phyloP scores from a whole-genome alignment of 2,113 vertebrate species.

The Gobio gobio region DNA sequence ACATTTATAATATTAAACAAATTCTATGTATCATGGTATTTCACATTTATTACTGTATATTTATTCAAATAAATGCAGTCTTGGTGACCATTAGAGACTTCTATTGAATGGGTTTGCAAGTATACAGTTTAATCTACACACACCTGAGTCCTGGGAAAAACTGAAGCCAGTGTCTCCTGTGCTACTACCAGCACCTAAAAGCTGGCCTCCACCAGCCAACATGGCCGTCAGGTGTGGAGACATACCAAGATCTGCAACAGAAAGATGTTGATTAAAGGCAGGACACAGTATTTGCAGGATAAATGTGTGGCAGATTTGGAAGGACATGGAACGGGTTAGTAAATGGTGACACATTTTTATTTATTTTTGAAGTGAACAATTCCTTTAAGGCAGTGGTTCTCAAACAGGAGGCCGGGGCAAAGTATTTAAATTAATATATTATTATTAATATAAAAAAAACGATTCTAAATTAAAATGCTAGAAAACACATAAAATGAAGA shows the following conservation, averaged over 20 bases:
- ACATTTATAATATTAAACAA: too few species aligned
- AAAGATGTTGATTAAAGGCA: conserved; percentile 28
- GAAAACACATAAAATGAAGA: background rate
- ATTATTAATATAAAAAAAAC: too few species aligned
- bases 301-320: background rate
- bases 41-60: too few species aligned
- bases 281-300: background rate
- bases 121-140: conserved; percentile 17
- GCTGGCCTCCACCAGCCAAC: conserved; percentile 85
- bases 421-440: too few species aligned
- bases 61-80: background rate
- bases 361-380: too few species aligned
- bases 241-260: conserved; percentile 87
- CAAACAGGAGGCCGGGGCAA: too few species aligned
- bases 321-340: too few species aligned
- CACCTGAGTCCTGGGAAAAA: conserved; percentile 96
- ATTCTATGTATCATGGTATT: too few species aligned
- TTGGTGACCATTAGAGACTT: background rate
- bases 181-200: conserved; percentile 90
- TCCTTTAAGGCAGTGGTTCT: too few species aligned
- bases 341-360: too few species aligned
- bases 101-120: background rate
- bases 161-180: conserved; percentile 95
- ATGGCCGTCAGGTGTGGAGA: conserved; percentile 94
- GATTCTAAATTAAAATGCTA: too few species aligned